Conservation (phyloP, 2,888 invertebrate genomes). For the Agriopis marginaria region DNA sequence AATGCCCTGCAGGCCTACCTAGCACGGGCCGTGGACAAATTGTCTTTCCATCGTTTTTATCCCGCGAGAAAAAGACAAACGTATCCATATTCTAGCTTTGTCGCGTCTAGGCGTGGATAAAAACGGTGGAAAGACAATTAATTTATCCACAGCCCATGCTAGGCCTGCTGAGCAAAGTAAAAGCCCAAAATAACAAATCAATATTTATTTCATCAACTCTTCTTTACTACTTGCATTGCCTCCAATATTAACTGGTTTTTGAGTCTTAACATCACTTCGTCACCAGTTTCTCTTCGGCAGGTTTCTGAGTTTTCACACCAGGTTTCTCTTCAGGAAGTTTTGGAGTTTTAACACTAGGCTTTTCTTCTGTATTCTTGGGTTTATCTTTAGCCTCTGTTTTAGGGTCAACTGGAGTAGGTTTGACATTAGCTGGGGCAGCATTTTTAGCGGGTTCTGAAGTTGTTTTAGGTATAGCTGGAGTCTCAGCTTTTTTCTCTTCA, state of each 20-base stretch:
- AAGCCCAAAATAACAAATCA: neutral
- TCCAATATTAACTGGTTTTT: neutral
- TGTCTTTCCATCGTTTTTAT: too few relatives aligned
- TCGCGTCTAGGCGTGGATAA: too few relatives aligned
- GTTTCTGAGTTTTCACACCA: neutral
- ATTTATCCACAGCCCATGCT: too few relatives aligned
- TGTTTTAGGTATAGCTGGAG: neutral
- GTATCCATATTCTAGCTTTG: too few relatives aligned
- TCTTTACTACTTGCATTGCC: conserved; percentile 1
- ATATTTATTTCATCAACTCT: conserved; percentile 17
- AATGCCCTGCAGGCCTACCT: too few relatives aligned
- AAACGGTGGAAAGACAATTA: too few relatives aligned
- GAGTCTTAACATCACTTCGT: neutral
- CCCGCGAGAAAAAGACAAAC: too few relatives aligned
- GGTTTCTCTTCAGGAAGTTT: neutral
- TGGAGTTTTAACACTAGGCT: conserved; percentile 3
- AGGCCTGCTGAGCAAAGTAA: too few relatives aligned
- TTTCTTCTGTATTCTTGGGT: neutral
- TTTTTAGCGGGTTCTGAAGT: conserved; percentile 5
- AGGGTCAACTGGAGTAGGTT: conserved; percentile 2
- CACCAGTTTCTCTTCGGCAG: neutral
- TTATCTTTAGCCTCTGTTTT: conserved; percentile 8
- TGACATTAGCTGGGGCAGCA: neutral
- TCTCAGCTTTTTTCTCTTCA: neutral
- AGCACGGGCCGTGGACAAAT: too few relatives aligned